Percentiles rank a stretch among this genome's conserved stretches.
Evolutionary conservation across 2,113 vertebrate species (phyloP).

Genomic region (Phalacrocorax brasilianus): DNA sequence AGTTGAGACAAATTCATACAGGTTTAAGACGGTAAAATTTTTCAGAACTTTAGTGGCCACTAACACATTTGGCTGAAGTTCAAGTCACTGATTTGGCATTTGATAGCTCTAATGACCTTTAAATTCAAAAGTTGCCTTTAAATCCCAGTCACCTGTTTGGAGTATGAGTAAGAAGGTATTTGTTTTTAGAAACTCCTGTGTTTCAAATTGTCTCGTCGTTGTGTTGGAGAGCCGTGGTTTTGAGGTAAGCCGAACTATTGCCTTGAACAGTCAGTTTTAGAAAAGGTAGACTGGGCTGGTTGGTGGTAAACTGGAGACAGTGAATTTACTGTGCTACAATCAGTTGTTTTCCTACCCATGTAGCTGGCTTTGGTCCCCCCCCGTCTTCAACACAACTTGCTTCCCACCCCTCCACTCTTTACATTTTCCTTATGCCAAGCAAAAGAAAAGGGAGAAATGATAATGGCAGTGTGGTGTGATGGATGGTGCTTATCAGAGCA

Average conservation of each 20-base stretch:
- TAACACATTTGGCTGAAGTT: not conserved
- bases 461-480: not conserved
- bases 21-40: not conserved
- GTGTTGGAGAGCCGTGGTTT: not conserved
- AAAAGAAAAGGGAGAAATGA: not conserved
- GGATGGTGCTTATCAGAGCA: not conserved
- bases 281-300: not conserved
- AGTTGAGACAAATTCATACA: not conserved
- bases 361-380: not conserved
- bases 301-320: not conserved
- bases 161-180: not conserved
- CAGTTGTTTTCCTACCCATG: not conserved
- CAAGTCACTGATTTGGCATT: not conserved
- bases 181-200: not conserved
- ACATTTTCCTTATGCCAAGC: not conserved
- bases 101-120: not conserved
- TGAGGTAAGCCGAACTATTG: not conserved
- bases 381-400: not conserved
- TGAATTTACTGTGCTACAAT: not conserved
- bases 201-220: not conserved
- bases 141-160: not conserved
- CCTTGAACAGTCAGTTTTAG: not conserved
- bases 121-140: not conserved
- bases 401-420: not conserved
- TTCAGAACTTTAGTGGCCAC: not conserved